Evolutionary conservation across 2,888 invertebrate species (phyloP), one percentile per base, ranked within the genome.

Genomic region (Diadegma fenestrale): DNA sequence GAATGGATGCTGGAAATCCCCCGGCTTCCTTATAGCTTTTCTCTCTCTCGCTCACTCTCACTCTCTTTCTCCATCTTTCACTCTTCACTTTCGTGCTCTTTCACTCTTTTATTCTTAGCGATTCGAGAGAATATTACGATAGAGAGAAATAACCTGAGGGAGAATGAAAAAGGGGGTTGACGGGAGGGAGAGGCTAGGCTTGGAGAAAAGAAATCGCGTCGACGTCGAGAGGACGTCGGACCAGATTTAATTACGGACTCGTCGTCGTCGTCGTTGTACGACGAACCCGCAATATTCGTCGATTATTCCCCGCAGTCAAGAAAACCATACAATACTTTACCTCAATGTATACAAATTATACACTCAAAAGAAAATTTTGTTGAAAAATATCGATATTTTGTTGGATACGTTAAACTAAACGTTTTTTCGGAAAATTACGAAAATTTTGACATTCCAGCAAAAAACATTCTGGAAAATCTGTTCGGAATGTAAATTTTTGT

Each of bases 161-260:
- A 63, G 72, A 64, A 72, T 41, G 66, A 66, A 66, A 26, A 41
- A 37, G 26, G 17, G 66, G 26, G 26, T 43, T 0, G 64, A 26
- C 22, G 68, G 68, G 19, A 33, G 45, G 80, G 5, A 66, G 10
- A 37, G 33, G 41, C 19, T 48, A 26, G 58, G 58, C 14, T 12
- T 54, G 68, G 51, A 76, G 75, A 73, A 83, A 83, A 83, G 66
- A 79, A 66, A 79, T 79, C 72, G 73, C 58, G 54, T 77, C 51
- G 66, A 66, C 64, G 76, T 64, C 51, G 66, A 64, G 66, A 58
- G 48, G 33, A 51, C 33, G 58, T 43, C 77, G 63, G 66, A 45
- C 64, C 64, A 77, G 73, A 83, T 79, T 78, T 83, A 79, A 83
- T 83, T 84, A 75, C 72, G 41, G 68, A 75, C 68, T 84, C 68